Evolutionary conservation across 1,140 invertebrate species (phyloP), one percentile per base, ranked within the genome.

Genomic region (Penaeus chinensis): DNA sequence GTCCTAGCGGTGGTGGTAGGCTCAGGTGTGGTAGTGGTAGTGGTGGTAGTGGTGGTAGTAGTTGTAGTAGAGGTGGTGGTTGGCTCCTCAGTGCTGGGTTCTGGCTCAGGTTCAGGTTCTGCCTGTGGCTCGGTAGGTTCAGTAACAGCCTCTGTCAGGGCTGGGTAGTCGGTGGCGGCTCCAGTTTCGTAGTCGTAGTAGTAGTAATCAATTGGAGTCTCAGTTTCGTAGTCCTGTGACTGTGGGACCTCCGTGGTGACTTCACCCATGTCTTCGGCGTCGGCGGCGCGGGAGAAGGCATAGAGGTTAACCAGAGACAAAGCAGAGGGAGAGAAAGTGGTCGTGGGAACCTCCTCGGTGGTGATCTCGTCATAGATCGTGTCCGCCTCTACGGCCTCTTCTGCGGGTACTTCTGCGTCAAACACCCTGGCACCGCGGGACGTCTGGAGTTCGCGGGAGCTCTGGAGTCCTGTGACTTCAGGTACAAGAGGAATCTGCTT

Each of bases 271-370:
- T 89, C 89, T 66, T 86, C 86, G 37, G 89, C 86, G n/a, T 90
- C 89, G 27, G 83, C 85, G 11, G 84, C 89, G 20, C 76, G 82
- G 22, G 86, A 84, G 24, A 90, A 79, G 19, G 89, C 89, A n/a
- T 90, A 90, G 10, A 90, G 82, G 22, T 82, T 85, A 22, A 85
- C 89, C 10, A 82, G 54, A 22, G 86, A 85, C 19, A 83, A 32
- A n/a, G 82, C 74, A n/a, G 82, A 32, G 10, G 86, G 83, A 10
- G 86, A 85, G 74, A 88, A 78, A 13, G 89, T 88, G n/a, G 89
- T 88, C 22, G 89, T 89, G 19, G 47, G 20, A 61, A 69, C 47
- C 18, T 60, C 79, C 20, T 85, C 86, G 19, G 79, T 83, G 42
- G 71, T 66, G 22, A 80, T 20, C 7, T 84, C 85, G 42, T 90